Base-by-base conservation (phyloP, 1,140 invertebrate species). In the Lithobius niger region DNA sequence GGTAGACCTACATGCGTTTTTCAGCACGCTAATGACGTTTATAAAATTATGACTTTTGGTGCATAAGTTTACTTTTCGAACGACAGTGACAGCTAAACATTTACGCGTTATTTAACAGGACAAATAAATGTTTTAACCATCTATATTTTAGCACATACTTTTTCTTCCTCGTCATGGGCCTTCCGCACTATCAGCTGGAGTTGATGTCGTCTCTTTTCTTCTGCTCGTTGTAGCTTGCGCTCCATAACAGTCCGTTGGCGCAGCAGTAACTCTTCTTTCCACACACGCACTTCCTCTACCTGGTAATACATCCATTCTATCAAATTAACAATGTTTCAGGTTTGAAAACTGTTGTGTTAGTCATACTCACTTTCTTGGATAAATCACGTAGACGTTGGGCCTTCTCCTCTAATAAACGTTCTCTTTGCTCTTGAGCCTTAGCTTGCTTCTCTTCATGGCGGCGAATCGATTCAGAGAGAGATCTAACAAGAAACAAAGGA, bases 81-180 rank as follows among this genome's bases (percentile, higher is more conserved):
- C n/a, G n/a, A n/a, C n/a, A n/a, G n/a, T n/a, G n/a, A n/a, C n/a
- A n/a, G n/a, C n/a, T n/a, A n/a, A n/a, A n/a, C n/a, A n/a, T n/a
- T n/a, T n/a, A n/a, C n/a, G n/a, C n/a, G n/a, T n/a, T n/a, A n/a
- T n/a, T n/a, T n/a, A n/a, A n/a, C n/a, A n/a, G n/a, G n/a, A n/a
- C n/a, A n/a, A n/a, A n/a, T n/a, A n/a, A n/a, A n/a, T n/a, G n/a
- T n/a, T n/a, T n/a, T n/a, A n/a, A n/a, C n/a, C n/a, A n/a, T n/a
- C n/a, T 18, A 24, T 31, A n/a, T n/a, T n/a, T n/a, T n/a, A n/a
- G n/a, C n/a, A n/a, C n/a, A n/a, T 54, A 51, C 75, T 71, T 98
- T 97, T 43, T 92, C 89, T 61, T 97, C 93, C 70, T 98, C 94
- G 64, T 97, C 94, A 62, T 97, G 92, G 1, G 94, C 94, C 70